Conservation (phyloP, 2,113 vertebrate species). For the Nothobranchius kuhntae region DNA sequence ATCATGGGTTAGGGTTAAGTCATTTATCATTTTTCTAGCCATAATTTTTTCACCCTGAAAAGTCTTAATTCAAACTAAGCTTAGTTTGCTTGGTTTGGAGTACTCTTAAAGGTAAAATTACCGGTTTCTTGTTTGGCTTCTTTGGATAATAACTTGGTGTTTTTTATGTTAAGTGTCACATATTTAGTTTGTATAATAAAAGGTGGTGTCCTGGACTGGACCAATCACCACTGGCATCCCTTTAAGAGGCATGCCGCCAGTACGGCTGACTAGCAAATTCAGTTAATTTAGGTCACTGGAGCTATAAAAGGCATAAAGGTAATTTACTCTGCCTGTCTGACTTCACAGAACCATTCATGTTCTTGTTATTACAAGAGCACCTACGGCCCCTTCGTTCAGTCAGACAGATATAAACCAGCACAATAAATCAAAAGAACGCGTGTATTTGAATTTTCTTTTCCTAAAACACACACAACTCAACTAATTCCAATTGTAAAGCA, state of each 20-base stretch:
- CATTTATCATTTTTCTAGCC: too few species aligned
- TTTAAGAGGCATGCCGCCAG: not conserved
- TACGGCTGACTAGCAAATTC: not conserved
- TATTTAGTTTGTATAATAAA: not conserved
- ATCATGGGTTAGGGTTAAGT: too few species aligned
- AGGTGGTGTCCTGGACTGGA: not conserved
- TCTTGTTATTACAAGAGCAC: not conserved
- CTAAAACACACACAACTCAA: too few species aligned
- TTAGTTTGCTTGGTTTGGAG: too few species aligned
- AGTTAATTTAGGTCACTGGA: slow-evolving; percentile 25
- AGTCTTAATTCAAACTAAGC: too few species aligned
- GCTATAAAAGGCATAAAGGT: not conserved
- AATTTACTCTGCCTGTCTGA: slow-evolving; percentile 7
- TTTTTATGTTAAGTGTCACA: not conserved
- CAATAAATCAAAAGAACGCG: not conserved
- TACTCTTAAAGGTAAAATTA: too few species aligned
- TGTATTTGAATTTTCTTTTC: too few species aligned
- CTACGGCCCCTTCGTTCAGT: not conserved
- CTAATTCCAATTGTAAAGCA: not conserved
- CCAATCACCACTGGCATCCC: not conserved
- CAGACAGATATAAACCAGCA: not conserved
- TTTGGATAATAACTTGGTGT: not conserved
- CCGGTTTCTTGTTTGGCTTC: not conserved
- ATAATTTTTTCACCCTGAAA: too few species aligned
- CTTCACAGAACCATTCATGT: slow-evolving; percentile 12